A percentile compares a stretch with the other conserved stretches of the same genome.
These are phyloP conservation scores for Apotomis capreana DNA, from an alignment of 2,888 invertebrate species.

Conservation along the genomic window DNA sequence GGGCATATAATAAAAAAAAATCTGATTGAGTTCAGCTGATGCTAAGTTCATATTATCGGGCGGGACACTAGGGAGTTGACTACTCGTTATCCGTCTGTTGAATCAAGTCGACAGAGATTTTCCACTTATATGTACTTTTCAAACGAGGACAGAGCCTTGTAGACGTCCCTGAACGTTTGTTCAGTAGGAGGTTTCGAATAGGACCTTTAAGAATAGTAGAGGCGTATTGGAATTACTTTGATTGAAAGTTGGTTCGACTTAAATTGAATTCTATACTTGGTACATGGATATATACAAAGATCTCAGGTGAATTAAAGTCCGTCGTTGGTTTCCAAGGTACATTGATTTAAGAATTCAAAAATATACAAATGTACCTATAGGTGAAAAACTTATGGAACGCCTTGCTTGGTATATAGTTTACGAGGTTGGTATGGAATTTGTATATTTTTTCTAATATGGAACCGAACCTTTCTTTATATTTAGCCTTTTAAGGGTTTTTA, in stretches of 20 bases:
- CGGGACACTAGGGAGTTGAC: conserved; percentile 26
- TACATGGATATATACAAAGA: too few relatives aligned
- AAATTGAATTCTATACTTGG: conserved; percentile 19
- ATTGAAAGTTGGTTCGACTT: conserved; percentile 30
- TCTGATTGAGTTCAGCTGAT: conserved; percentile 32
- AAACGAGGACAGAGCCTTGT: conserved; percentile 27
- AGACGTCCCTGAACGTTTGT: conserved; percentile 4
- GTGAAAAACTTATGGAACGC: too few relatives aligned
- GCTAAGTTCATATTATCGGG: conserved; percentile 25
- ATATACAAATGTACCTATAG: too few relatives aligned
- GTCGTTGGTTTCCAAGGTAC: too few relatives aligned
- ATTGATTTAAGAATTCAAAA: too few relatives aligned
- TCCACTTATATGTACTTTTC: conserved; percentile 14
- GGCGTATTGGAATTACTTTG: conserved; percentile 11
- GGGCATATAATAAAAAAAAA: conserved; percentile 33
- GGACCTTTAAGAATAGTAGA: conserved; percentile 13
- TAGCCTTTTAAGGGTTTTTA: too few relatives aligned
- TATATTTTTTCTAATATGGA: too few relatives aligned
- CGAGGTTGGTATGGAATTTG: too few relatives aligned
- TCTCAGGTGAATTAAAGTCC: too few relatives aligned
- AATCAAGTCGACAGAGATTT: conserved; percentile 25
- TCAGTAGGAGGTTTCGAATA: conserved; percentile 9
- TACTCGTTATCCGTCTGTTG: conserved; percentile 30
- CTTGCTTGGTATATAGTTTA: too few relatives aligned
- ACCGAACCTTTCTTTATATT: too few relatives aligned